phyloP scores from a whole-genome alignment of 2,113 vertebrate species.

The Addax nasomaculatus region DNA sequence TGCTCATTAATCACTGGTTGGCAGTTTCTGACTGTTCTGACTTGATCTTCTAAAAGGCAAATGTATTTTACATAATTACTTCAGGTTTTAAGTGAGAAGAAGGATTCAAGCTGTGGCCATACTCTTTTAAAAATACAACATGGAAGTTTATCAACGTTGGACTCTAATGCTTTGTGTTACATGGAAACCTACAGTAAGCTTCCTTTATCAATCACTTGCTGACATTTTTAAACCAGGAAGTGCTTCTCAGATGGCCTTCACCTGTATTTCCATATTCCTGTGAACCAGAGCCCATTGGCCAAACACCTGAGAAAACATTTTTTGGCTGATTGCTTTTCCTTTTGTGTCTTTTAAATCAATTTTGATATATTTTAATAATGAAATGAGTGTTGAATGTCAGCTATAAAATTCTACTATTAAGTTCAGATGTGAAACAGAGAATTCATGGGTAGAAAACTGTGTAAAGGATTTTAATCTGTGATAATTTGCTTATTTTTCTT shows the following conservation, averaged over 20 bases:
- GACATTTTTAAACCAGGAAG: slow-evolving; percentile 29
- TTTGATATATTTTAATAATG: not conserved
- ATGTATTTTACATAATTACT: not conserved
- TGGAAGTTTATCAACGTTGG: slow-evolving; percentile 40
- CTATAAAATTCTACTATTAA: not conserved
- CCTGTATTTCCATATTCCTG: not conserved
- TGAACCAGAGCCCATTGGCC: not conserved
- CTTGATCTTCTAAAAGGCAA: slow-evolving; percentile 36
- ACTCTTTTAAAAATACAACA: not conserved
- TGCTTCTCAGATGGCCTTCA: not conserved
- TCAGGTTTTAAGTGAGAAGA: not conserved
- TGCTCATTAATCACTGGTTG: slow-evolving; percentile 36
- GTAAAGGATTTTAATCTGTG: not conserved
- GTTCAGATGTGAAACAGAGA: not conserved
- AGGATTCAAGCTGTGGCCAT: not conserved
- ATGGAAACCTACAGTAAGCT: slow-evolving; percentile 37
- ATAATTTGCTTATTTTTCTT: not conserved
- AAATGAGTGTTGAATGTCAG: not conserved
- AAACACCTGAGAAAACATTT: not conserved
- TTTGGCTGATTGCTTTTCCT: not conserved
- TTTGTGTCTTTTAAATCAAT: not conserved
- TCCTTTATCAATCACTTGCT: slow-evolving; percentile 37
- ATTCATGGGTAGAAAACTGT: not conserved
- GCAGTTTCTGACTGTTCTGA: slow-evolving; percentile 76
- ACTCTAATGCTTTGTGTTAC: slow-evolving; percentile 38